Conservation (phyloP, 2,797 vertebrate genomes). For the Mastacembelus armatus region DNA sequence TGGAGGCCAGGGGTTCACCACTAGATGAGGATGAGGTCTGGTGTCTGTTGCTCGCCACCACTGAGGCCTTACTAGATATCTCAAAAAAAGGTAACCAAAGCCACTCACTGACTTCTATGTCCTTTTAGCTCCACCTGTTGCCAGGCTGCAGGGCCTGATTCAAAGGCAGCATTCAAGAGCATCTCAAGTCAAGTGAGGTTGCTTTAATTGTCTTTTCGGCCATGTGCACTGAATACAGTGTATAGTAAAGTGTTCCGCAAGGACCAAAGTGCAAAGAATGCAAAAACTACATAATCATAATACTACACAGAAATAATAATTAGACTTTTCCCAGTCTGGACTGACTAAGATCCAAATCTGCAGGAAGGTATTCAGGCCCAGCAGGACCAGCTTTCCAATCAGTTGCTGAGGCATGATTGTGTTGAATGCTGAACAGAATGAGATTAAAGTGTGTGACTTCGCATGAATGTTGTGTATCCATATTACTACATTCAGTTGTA, state of each 20-base stretch:
- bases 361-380: too few relatives aligned
- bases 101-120: background rate
- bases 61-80: constrained; percentile 84
- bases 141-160: background rate
- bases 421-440: background rate
- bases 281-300: too few relatives aligned
- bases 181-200: too few relatives aligned
- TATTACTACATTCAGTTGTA: background rate
- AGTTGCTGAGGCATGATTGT: too few relatives aligned
- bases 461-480: background rate
- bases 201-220: too few relatives aligned
- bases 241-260: too few relatives aligned
- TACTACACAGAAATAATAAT: too few relatives aligned
- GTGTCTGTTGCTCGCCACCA: constrained; percentile 86
- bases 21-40: constrained; percentile 92
- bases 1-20: constrained; percentile 88
- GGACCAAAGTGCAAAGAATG: too few relatives aligned
- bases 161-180: background rate
- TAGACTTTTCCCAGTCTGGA: too few relatives aligned
- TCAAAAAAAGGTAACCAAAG: constrained; percentile 81
- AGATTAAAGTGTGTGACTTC: background rate
- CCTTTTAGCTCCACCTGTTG: background rate
- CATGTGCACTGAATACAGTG: too few relatives aligned
- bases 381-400: too few relatives aligned
- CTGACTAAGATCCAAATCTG: too few relatives aligned